Conservation (phyloP, 2,888 invertebrate genomes). For the Blomia tropicalis region DNA sequence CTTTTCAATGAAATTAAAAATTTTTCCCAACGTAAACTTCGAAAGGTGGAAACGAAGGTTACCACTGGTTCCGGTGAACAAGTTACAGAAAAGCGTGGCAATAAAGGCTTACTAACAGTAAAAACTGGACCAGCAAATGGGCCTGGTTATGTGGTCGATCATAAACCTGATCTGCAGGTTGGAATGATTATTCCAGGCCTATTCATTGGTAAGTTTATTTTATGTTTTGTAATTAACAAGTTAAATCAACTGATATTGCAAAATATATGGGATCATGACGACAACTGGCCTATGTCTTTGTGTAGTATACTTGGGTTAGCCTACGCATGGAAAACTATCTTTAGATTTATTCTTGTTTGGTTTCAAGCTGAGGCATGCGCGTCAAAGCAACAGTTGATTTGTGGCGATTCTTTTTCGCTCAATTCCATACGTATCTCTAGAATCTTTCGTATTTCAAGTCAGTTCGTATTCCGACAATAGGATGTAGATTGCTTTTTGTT, state of each 20-base stretch:
- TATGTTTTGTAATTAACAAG: conserved; percentile 30
- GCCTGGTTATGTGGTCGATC: conserved; percentile 26
- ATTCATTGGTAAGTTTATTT: conserved; percentile 29
- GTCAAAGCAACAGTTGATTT: no score
- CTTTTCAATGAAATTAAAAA: conserved; percentile 24
- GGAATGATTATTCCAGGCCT: conserved; percentile 29
- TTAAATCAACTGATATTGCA: not conserved
- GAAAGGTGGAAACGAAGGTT: conserved; percentile 27
- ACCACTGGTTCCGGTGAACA: conserved; percentile 24
- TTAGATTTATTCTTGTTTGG: not conserved
- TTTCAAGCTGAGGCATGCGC: not conserved
- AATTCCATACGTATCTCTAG: no score
- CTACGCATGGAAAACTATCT: not conserved
- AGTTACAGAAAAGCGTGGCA: conserved; percentile 24
- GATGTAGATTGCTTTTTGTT: no score
- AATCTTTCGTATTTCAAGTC: no score
- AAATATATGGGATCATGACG: not conserved
- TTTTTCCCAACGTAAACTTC: conserved; percentile 25
- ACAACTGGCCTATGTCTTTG: not conserved
- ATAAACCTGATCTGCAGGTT: conserved; percentile 30
- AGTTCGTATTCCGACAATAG: no score
- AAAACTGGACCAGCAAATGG: conserved; percentile 1
- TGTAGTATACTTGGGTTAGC: not conserved
- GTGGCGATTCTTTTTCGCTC: no score
- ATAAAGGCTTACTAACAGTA: conserved; percentile 23